Conservation (phyloP, 2,888 invertebrate species). For the Philonicus albiceps region DNA sequence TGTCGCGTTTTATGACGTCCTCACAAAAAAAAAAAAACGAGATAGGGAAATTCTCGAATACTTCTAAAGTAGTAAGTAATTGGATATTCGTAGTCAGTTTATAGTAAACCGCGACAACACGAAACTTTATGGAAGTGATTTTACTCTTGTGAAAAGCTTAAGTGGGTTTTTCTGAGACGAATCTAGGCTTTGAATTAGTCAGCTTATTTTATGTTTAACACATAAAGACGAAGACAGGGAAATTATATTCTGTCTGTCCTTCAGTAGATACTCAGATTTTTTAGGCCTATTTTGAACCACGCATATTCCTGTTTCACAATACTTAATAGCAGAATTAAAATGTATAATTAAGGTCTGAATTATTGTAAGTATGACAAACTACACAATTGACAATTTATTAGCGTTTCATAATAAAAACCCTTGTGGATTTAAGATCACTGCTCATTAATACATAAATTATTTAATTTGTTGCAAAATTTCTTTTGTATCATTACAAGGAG, state of each 20-base stretch:
- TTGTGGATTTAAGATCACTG: too few relatives aligned
- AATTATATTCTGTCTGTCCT: not conserved
- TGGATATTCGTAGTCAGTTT: not conserved
- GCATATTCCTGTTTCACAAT: not conserved
- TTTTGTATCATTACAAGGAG: not conserved
- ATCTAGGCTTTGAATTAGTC: not conserved
- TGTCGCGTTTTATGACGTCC: not conserved
- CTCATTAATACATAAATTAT: not conserved
- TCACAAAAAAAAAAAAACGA: not conserved
- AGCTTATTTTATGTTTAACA: not conserved
- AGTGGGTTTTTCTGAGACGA: not conserved
- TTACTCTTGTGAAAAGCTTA: not conserved
- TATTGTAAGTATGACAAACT: not conserved
- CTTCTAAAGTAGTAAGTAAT: not conserved
- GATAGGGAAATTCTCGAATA: not conserved
- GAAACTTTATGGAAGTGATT: not conserved
- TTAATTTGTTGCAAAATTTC: not conserved
- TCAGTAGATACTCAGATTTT: not conserved
- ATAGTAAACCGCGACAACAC: not conserved
- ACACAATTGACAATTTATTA: not conserved
- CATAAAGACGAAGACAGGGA: not conserved
- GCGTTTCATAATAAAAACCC: not conserved
- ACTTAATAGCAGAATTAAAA: not conserved
- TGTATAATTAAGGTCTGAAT: not conserved
- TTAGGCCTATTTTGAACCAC: not conserved